Evolutionary conservation across 2,888 invertebrate species (phyloP).

Genomic region (Podabrus alpinus): DNA sequence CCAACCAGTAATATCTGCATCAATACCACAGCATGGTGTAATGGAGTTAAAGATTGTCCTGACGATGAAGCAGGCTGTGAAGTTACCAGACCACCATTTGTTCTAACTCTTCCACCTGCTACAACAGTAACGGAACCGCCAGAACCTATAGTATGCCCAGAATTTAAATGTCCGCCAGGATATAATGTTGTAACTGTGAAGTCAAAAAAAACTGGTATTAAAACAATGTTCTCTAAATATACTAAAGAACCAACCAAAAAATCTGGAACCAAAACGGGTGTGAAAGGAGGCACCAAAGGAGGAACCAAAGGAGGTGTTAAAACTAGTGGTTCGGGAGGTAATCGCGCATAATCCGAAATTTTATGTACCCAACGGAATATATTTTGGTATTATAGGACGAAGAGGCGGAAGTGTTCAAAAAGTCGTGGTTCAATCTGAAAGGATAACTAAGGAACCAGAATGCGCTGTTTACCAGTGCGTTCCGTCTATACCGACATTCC

Average conservation of each 20-base stretch:
- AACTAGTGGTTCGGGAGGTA: constrained; percentile 2
- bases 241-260: constrained; percentile 15
- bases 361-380: background rate
- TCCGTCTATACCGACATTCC: constrained; percentile 54
- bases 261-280: constrained; percentile 47
- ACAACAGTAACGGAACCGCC: constrained; percentile 27
- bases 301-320: constrained; percentile 22
- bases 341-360: background rate
- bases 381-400: background rate
- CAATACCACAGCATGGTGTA: constrained; percentile 73
- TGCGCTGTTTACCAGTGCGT: constrained; percentile 64
- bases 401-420: constrained; percentile 3
- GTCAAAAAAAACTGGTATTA: constrained; percentile 46
- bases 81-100: constrained; percentile 31
- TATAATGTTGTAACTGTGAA: constrained; percentile 56
- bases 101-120: constrained; percentile 33
- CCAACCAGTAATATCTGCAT: constrained; percentile 77
- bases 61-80: constrained; percentile 78
- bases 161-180: constrained; percentile 58
- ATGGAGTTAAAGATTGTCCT: constrained; percentile 79
- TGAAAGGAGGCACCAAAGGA: constrained; percentile 40
- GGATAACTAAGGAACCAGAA: constrained; percentile 34
- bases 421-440: background rate
- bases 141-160: constrained; percentile 49
- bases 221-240: constrained; percentile 56